Conservation (phyloP, 2,888 invertebrate species). For the Carpatolechia fugitivella region DNA sequence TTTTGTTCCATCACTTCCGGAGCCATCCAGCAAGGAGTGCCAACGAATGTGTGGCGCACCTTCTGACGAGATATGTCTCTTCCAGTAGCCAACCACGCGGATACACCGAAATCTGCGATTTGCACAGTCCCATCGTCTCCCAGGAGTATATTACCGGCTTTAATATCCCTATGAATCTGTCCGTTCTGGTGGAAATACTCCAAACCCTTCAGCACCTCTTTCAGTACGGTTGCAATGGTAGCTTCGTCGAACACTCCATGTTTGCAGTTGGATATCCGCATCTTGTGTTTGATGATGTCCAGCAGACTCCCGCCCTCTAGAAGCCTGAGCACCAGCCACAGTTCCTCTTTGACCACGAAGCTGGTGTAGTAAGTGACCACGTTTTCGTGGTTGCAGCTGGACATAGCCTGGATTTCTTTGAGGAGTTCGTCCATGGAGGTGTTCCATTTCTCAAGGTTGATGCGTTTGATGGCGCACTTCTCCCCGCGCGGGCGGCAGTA, state of each 20-base stretch:
- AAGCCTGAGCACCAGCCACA: slow-evolving; percentile 98
- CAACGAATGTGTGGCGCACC: slow-evolving; percentile 99
- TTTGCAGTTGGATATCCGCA: slow-evolving; percentile 93
- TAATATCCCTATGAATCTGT: slow-evolving; percentile 92
- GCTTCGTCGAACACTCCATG: slow-evolving; percentile 99
- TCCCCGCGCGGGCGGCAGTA: slow-evolving; percentile 95
- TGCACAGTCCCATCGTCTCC: slow-evolving; percentile 99
- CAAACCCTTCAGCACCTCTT: slow-evolving; percentile 96
- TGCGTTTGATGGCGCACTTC: slow-evolving; percentile 98
- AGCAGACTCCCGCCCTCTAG: slow-evolving; percentile 95
- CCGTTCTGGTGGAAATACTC: slow-evolving; percentile 99
- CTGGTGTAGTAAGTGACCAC: slow-evolving; percentile 99
- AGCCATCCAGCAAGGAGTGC: slow-evolving; percentile 99
- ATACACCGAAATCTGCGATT: slow-evolving; percentile 99
- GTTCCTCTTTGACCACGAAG: slow-evolving; percentile 98
- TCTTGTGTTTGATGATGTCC: slow-evolving; percentile 97
- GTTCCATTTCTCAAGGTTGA: slow-evolving; percentile 99
- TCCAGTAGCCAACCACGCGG: slow-evolving; percentile 98
- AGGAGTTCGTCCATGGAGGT: slow-evolving; percentile 99
- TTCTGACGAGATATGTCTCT: slow-evolving; percentile 97
- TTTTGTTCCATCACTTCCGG: slow-evolving; percentile 99
- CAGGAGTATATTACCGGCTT: slow-evolving; percentile 88
- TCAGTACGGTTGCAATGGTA: slow-evolving; percentile 98
- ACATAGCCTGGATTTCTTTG: slow-evolving; percentile 97
- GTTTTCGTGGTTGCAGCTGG: slow-evolving; percentile 99